These are phyloP conservation scores for Denticeps clupeoides DNA, from an alignment of 2,797 vertebrate species.

Conservation along the genomic window DNA sequence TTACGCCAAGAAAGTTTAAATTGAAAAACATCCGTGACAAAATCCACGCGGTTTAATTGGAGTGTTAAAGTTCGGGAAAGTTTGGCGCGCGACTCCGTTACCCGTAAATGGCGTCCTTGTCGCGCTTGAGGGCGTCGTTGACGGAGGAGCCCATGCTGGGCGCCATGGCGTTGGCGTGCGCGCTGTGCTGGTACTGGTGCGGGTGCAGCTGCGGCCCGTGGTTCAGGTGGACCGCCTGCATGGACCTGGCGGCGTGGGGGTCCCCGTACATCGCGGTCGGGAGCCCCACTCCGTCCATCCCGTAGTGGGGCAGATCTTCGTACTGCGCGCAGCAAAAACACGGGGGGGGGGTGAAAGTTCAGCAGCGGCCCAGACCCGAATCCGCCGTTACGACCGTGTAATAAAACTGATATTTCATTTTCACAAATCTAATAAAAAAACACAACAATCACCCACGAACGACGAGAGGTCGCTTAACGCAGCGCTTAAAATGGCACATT, in stretches of 20 bases:
- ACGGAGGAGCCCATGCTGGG: constrained; percentile 97
- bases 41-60: neutral
- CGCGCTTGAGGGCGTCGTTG: constrained; percentile 97
- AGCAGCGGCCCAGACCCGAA: too few relatives aligned
- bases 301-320: constrained; percentile 97
- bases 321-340: constrained; percentile 75
- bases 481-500: too few relatives aligned
- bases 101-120: constrained; percentile 99
- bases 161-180: constrained; percentile 92
- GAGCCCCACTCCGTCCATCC: constrained; percentile 97
- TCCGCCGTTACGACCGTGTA: too few relatives aligned
- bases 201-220: constrained; percentile 93
- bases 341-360: too few relatives aligned
- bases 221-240: constrained; percentile 97
- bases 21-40: neutral
- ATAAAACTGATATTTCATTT: too few relatives aligned
- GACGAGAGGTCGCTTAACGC: too few relatives aligned
- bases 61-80: too few relatives aligned
- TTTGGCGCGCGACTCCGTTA: too few relatives aligned
- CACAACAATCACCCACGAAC: neutral
- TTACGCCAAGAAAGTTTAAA: neutral
- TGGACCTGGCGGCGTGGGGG: constrained; percentile 90
- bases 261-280: constrained; percentile 97
- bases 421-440: neutral
- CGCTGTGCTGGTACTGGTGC: constrained; percentile 94